Percentiles rank a stretch among this genome's conserved stretches.
These are phyloP conservation scores for Megamerina dolium DNA, from an alignment of 2,888 invertebrate genomes.

Conservation along the genomic window DNA sequence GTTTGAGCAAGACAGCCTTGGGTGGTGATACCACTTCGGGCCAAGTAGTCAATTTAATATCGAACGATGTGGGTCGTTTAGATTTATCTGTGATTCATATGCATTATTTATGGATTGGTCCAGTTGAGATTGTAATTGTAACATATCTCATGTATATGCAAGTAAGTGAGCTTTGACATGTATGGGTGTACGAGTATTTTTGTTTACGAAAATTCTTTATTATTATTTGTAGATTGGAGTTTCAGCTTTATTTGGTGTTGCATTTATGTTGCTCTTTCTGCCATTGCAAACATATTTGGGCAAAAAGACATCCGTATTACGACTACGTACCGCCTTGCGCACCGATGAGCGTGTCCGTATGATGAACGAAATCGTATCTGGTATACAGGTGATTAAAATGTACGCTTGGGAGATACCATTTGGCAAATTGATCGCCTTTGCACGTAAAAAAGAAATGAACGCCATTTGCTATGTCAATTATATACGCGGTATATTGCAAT, in stretches of 20 bases:
- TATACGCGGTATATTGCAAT: constrained; percentile 68
- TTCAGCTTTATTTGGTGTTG: constrained; percentile 55
- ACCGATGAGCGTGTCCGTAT: constrained; percentile 86
- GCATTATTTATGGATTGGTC: constrained; percentile 90
- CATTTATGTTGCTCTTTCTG: constrained; percentile 59
- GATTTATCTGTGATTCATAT: constrained; percentile 70
- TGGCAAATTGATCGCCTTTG: constrained; percentile 62
- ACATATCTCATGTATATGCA: constrained; percentile 64
- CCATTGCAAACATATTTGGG: constrained; percentile 73
- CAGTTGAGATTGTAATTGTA: constrained; percentile 72
- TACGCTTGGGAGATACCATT: constrained; percentile 93
- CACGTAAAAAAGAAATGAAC: constrained; percentile 56
- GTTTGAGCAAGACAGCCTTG: constrained; percentile 65
- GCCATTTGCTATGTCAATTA: constrained; percentile 69
- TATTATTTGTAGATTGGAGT: constrained; percentile 51
- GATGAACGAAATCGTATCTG: constrained; percentile 86
- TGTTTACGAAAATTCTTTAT: not conserved
- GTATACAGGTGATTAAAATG: constrained; percentile 92
- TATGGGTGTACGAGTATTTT: not conserved
- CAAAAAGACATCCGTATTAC: constrained; percentile 66
- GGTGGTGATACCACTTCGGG: constrained; percentile 69
- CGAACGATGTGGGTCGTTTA: constrained; percentile 80
- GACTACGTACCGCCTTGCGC: constrained; percentile 72
- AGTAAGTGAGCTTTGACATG: constrained; percentile 15
- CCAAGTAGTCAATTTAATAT: constrained; percentile 80